phyloP scores from a whole-genome alignment of 2,888 invertebrate genomes.

The Stenotaenia linearis region DNA sequence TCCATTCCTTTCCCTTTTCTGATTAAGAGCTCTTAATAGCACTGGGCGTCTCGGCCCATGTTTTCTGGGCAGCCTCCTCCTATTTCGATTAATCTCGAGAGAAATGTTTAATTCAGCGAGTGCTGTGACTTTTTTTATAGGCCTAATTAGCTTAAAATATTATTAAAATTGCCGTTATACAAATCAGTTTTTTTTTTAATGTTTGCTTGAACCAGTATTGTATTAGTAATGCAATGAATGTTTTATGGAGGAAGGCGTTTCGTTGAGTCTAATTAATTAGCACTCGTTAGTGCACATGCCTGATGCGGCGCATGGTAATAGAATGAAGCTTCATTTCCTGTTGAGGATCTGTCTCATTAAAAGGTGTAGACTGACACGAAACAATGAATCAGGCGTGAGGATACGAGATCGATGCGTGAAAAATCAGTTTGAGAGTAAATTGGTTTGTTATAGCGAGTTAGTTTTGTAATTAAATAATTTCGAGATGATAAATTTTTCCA shows the following conservation, averaged over 20 bases:
- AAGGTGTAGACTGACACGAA: neutral
- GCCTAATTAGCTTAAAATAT: neutral
- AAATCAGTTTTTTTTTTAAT: too few species aligned
- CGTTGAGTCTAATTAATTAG: neutral
- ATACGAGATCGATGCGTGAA: neutral
- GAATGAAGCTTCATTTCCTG: conserved; percentile 9
- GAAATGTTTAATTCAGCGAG: neutral
- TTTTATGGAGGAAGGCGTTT: conserved; percentile 9
- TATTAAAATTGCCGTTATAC: neutral
- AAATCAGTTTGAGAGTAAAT: neutral
- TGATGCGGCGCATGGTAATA: conserved; percentile 4
- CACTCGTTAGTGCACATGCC: conserved; percentile 9
- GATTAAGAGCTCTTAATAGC: neutral
- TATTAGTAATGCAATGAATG: conserved; percentile 4
- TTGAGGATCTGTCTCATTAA: neutral
- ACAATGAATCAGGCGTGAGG: conserved; percentile 2
- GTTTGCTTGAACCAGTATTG: neutral
- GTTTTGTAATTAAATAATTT: neutral
- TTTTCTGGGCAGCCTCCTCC: neutral
- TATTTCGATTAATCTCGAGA: neutral
- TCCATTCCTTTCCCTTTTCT: too few species aligned
- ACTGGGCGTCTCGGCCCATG: neutral
- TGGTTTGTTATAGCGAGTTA: neutral
- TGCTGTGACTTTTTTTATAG: neutral
- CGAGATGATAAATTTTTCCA: neutral